These are phyloP conservation scores for Mionectes olivaceus DNA, from an alignment of 2,797 vertebrate species.

Conservation along the genomic window DNA sequence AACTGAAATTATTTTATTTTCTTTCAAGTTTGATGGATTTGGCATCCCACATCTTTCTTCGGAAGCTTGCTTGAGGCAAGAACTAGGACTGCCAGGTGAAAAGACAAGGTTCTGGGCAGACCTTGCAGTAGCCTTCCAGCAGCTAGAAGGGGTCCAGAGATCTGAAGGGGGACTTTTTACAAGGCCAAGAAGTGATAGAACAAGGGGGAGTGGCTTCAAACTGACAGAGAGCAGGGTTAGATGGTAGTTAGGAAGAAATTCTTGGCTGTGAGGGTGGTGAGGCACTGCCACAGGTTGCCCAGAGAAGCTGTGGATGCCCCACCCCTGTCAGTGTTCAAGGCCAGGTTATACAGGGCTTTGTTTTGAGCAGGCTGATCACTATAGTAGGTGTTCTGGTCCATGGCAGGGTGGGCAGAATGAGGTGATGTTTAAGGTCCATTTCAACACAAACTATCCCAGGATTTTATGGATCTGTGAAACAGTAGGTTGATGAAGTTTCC, in stretches of 20 bases:
- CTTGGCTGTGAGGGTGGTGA: not conserved
- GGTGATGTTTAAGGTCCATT: not conserved
- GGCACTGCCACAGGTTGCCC: not conserved
- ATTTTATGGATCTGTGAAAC: not conserved
- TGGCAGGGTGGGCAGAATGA: not conserved
- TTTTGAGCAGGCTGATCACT: not conserved
- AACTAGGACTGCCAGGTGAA: not conserved
- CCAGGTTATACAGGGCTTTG: not conserved
- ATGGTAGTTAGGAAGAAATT: not conserved
- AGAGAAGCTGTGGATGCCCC: not conserved
- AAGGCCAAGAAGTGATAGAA: not conserved
- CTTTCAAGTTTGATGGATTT: not conserved
- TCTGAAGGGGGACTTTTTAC: not conserved
- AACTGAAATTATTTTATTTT: slow-evolving; percentile 10
- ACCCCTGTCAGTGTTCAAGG: not conserved
- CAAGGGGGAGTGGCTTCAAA: not conserved
- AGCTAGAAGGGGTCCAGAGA: not conserved
- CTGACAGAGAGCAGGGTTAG: not conserved
- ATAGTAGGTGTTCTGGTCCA: not conserved
- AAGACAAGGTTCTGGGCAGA: not conserved
- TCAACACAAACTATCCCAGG: not conserved
- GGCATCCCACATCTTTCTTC: not conserved
- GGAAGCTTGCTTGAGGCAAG: not conserved
- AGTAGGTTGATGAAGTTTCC: not conserved
- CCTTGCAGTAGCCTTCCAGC: not conserved